Base-by-base conservation (phyloP, 92 coral and sea anemone genomes). In the Ricordea florida region DNA sequence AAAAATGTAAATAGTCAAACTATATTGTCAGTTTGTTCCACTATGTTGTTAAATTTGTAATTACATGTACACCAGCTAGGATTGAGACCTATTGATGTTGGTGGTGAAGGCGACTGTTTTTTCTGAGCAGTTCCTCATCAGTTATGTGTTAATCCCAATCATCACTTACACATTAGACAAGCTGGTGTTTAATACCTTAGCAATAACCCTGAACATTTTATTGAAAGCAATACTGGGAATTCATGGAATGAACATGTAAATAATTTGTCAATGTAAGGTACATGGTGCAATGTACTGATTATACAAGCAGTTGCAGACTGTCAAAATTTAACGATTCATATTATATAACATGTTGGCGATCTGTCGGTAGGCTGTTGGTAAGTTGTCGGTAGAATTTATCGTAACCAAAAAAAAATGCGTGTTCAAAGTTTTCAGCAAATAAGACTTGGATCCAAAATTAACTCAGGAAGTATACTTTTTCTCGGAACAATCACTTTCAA, bases 261-360 rank as follows among this genome's bases (percentile, higher is more conserved):
- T 49, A 78, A 85, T 70, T 71, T 85, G 90, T 64, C 82, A 30
- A 32, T 56, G 40, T 82, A 71, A 25, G 87, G 91, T 35, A 73
- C 91, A 63, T 86, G 87, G 86, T 59, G 75, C 25, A 87, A 85
- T 80, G 76, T 50, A 27, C 53, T 85, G 6, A 57, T 78, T 80
- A 57, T 79, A 52, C 92, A 87, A 75, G 80, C 89, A 47, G 84
- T 87, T 66, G 81, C 92, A 34, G 81, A 33, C 14, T 58, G 27
- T 33, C 43, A 58, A 32, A 33, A 36, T 52, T 5, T 34, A 42
- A 3, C 18, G 26, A 38, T 55, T 40, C 29, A 71, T 71, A 53
- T 37, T 15, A 43, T 50, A 52, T 35, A 50, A 69, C n/a, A n/a
- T n/a, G n/a, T n/a, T n/a, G n/a, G n/a, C n/a, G n/a, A n/a, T n/a